A percentile compares a stretch with the other conserved stretches of the same genome.
Evolutionary conservation across 1,140 invertebrate genomes (phyloP).

Genomic region (Hyposmocoma kahamanoa): DNA sequence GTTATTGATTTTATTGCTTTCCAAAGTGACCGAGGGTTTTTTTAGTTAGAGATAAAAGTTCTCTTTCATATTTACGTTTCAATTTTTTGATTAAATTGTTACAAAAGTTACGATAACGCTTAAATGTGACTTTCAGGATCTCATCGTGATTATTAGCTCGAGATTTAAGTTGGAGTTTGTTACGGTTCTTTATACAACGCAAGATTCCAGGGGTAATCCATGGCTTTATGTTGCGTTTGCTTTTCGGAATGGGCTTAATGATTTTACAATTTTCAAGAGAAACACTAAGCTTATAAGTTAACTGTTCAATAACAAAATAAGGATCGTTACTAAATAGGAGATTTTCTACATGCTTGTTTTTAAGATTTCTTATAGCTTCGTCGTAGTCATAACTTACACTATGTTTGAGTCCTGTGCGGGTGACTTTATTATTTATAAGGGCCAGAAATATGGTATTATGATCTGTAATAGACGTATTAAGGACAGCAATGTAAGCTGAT

Average conservation of each 20-base stretch:
- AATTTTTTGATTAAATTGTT: background rate
- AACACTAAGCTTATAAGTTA: background rate
- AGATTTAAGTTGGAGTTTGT: background rate
- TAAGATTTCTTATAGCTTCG: background rate
- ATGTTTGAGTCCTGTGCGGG: background rate
- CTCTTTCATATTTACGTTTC: background rate
- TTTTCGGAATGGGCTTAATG: background rate
- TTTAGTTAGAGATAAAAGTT: background rate
- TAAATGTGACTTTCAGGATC: background rate
- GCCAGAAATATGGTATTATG: background rate
- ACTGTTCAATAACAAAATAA: background rate
- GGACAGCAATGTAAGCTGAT: background rate
- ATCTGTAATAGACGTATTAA: constrained; percentile 3
- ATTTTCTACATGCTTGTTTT: background rate
- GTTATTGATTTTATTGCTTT: background rate
- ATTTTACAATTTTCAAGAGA: background rate
- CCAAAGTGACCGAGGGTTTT: background rate
- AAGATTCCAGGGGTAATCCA: background rate
- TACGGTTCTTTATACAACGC: background rate
- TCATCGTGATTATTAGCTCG: background rate
- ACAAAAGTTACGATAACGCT: background rate
- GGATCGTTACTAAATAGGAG: background rate
- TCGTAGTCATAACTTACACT: no score
- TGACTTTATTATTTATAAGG: background rate
- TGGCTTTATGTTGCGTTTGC: background rate